Conservation (phyloP, 2,113 vertebrate species). For the Leptosomus discolor region DNA sequence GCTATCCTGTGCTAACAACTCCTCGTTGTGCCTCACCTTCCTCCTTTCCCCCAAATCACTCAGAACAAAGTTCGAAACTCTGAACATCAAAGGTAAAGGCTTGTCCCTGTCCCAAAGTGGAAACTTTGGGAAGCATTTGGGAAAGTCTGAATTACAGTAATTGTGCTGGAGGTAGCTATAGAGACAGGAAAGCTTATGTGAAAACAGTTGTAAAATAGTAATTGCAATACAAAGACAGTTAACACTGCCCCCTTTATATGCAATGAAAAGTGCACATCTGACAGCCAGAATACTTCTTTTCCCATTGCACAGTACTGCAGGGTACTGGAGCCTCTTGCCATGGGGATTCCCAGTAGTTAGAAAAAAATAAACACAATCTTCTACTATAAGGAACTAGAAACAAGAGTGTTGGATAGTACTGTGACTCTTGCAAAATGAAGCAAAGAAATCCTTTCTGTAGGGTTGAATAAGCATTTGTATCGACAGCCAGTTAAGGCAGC, state of each 20-base stretch:
- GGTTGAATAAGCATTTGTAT: not conserved
- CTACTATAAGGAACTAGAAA: not conserved
- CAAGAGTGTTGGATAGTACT: not conserved
- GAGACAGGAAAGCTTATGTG: not conserved
- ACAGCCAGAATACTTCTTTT: not conserved
- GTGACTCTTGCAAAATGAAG: not conserved
- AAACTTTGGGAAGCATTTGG: not conserved
- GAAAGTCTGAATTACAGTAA: not conserved
- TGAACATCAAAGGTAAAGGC: not conserved
- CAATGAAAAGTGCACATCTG: not conserved
- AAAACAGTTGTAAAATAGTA: not conserved
- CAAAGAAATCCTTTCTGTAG: not conserved
- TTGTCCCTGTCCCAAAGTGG: not conserved
- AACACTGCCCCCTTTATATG: not conserved
- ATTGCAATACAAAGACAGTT: not conserved
- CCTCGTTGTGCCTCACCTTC: not conserved
- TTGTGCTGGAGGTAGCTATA: not conserved
- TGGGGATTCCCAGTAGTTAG: not conserved
- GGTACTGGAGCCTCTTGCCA: not conserved
- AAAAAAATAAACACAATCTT: not conserved
- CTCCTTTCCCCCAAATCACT: not conserved
- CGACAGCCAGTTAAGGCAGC: not conserved
- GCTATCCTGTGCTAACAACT: not conserved
- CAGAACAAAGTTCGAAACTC: not conserved
- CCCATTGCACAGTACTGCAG: not conserved